These are phyloP conservation scores for Cataglyphis livida DNA, from an alignment of 2,888 invertebrate genomes.

Conservation along the genomic window DNA sequence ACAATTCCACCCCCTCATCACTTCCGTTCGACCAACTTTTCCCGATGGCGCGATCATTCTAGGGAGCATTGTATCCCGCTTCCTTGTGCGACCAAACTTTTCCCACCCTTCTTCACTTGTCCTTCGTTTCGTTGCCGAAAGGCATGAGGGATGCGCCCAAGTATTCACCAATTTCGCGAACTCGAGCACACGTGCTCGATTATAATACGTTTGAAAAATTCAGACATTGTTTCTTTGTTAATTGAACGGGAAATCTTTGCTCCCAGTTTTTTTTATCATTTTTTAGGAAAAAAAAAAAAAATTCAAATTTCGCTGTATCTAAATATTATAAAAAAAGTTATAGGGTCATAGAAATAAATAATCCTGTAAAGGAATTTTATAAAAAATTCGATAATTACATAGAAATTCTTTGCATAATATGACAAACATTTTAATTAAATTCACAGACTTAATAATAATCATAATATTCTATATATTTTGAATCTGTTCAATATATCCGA, in stretches of 20 bases:
- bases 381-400: neutral
- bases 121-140: slow-evolving; percentile 40
- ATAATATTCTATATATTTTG: neutral
- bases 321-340: neutral
- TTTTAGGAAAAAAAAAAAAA: too few relatives aligned
- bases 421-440: slow-evolving; percentile 2
- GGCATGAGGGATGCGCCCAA: slow-evolving; percentile 30
- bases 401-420: neutral
- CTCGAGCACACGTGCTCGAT: slow-evolving; percentile 61
- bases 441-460: neutral
- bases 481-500: neutral
- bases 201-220: neutral
- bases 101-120: slow-evolving; percentile 57
- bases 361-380: neutral
- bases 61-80: slow-evolving; percentile 56
- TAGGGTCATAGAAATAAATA: neutral
- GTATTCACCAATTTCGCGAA: slow-evolving; percentile 67
- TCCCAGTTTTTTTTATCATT: neutral
- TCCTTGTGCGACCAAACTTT: slow-evolving; percentile 67
- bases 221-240: neutral
- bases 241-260: neutral
- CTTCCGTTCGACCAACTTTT: slow-evolving; percentile 79
- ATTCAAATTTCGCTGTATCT: neutral
- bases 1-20: slow-evolving; percentile 74
- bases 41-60: slow-evolving; percentile 75